Conservation (phyloP, 2,113 vertebrate genomes). For the Gorsachius goisagi region DNA sequence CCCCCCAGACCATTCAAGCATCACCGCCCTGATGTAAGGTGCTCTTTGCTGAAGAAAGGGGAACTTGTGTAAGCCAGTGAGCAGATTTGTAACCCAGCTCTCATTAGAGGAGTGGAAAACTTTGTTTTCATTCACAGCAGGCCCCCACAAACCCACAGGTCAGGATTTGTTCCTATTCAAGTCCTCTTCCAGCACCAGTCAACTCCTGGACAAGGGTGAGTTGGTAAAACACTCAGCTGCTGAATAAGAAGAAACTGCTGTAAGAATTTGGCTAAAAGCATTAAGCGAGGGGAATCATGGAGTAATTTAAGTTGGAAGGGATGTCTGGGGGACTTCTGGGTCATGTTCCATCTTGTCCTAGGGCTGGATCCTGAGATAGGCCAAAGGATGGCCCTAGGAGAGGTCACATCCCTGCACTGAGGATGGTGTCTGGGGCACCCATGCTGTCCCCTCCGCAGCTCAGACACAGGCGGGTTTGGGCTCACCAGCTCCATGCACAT, state of each 20-base stretch:
- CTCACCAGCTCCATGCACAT: neutral
- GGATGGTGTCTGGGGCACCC: neutral
- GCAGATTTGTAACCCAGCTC: neutral
- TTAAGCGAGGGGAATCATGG: neutral
- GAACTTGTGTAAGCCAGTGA: neutral
- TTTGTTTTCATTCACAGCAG: neutral
- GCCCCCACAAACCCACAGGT: neutral
- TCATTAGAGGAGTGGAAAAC: neutral
- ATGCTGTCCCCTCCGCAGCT: fast-evolving
- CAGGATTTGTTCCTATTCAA: neutral
- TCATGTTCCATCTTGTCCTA: neutral
- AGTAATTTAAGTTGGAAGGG: neutral
- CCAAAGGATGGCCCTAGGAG: neutral
- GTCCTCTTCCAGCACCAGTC: neutral
- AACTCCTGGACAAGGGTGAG: neutral
- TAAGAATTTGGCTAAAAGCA: neutral
- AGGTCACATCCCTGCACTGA: neutral
- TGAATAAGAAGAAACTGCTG: neutral
- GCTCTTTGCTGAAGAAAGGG: neutral
- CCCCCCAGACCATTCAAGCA: fast-evolving
- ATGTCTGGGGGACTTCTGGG: neutral
- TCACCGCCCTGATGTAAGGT: neutral
- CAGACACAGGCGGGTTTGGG: neutral
- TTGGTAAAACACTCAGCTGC: neutral
- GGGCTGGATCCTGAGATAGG: neutral